Base-by-base conservation (phyloP, 2,888 invertebrate genomes). In the Pyrgus malvae region DNA sequence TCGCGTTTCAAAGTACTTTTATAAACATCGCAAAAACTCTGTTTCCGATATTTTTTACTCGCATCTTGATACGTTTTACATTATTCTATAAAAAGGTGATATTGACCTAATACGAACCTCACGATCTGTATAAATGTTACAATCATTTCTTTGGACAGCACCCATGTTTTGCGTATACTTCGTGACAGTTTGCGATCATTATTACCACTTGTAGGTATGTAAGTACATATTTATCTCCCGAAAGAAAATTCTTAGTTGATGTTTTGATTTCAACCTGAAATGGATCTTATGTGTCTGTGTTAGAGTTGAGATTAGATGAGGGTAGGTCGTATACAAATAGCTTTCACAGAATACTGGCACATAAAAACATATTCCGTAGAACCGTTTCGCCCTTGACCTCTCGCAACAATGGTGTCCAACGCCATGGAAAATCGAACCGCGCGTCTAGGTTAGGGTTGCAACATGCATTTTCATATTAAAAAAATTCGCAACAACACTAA, bases 331-430 rank as follows among this genome's bases (percentile, higher is more conserved):
- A 40, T 40, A 40, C 29, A 53, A 53, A 38, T 9, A 40, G 45
- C 53, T 40, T 45, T 53, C 53, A 29, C 31, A 53, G 29, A 53
- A 31, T 37, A 25, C 38, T 45, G 29, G 9, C 12, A 12, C 14
- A 45, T 37, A 46, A 53, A 50, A 53, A 53, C 38, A 53, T 46
- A 31, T 38, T 53, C 35, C 45, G 31, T 53, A 53, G 45, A 46
- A 53, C 21, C 38, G 45, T 53, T 38, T 40, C 45, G 53, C 53
- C 53, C 53, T 53, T 53, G 53, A 53, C 53, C 53, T 38, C 45
- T 31, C 23, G 29, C 45, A 21, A 53, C 53, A 53, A 53, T 53
- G 44, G 51, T 38, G 38, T 53, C 53, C 45, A 53, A 38, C 45
- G 38, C 45, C 53, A 53, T 45, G 45, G 45, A 45, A 45, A 53